phyloP scores from a whole-genome alignment of 2,888 invertebrate genomes.

The Chironomus tentans region DNA sequence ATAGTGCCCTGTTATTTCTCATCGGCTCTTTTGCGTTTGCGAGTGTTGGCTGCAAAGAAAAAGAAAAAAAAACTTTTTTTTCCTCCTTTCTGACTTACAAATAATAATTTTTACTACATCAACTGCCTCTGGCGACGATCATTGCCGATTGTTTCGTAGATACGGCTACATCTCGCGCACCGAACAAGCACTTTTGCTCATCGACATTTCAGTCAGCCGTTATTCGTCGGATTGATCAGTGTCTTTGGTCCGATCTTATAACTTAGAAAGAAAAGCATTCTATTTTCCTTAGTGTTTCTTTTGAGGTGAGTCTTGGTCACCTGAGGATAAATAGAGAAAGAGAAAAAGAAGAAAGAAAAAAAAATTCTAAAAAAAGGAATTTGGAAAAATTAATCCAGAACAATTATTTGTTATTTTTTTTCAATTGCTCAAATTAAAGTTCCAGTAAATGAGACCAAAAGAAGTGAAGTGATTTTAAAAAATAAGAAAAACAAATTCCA shows the following conservation, averaged over 20 bases:
- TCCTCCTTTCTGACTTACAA: too few species aligned
- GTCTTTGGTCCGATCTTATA: constrained; percentile 40
- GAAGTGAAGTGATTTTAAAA: neutral
- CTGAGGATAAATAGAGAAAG: neutral
- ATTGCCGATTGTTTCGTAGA: neutral
- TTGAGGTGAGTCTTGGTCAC: constrained; percentile 40
- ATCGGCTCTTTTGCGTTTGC: neutral
- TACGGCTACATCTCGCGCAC: constrained; percentile 13
- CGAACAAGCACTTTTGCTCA: constrained; percentile 19
- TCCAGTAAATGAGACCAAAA: constrained; percentile 4
- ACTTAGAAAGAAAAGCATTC: constrained; percentile 30
- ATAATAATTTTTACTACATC: neutral
- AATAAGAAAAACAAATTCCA: neutral
- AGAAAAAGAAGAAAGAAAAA: neutral
- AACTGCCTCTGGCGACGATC: constrained; percentile 9
- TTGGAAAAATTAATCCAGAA: neutral
- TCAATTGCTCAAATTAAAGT: neutral
- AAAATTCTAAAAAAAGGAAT: constrained; percentile 2
- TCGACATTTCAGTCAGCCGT: constrained; percentile 40
- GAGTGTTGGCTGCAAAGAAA: neutral
- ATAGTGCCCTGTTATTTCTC: constrained; percentile 24
- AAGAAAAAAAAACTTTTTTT: neutral
- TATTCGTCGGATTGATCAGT: constrained; percentile 45
- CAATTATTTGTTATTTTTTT: neutral
- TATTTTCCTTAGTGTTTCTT: constrained; percentile 40